A percentile compares a stretch with the other conserved stretches of the same genome.
phyloP scores from a whole-genome alignment of 2,113 vertebrate species.

The Peromyscus californicus region DNA sequence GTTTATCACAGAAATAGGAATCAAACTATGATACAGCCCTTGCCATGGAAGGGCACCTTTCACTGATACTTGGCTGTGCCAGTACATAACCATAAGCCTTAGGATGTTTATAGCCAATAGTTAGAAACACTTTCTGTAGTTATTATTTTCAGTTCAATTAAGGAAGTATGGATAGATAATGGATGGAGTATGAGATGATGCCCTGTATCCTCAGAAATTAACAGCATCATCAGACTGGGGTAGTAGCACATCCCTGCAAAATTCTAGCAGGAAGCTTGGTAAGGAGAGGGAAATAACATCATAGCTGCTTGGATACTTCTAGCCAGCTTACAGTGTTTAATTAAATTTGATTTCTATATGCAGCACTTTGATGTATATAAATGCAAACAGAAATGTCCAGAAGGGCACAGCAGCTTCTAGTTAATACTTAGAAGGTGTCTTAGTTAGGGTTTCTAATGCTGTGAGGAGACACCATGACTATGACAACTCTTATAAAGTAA shows the following conservation, averaged over 20 bases:
- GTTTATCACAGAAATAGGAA: not conserved
- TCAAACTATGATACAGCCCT: not conserved
- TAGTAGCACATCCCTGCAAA: not conserved
- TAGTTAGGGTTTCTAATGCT: not conserved
- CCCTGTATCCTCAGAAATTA: too few relatives aligned
- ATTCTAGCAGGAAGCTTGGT: not conserved
- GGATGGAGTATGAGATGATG: too few relatives aligned
- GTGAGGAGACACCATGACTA: not conserved
- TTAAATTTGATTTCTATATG: not conserved
- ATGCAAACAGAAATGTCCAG: slow-evolving; percentile 27
- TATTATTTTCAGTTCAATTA: not conserved
- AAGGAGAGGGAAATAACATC: not conserved
- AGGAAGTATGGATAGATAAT: not conserved
- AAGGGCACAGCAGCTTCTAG: not conserved
- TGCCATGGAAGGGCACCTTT: not conserved
- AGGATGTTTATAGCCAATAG: not conserved
- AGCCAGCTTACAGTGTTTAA: not conserved
- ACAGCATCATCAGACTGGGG: accelerated
- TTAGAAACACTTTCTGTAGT: not conserved
- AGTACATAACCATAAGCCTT: not conserved
- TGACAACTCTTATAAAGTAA: not conserved
- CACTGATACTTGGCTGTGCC: not conserved
- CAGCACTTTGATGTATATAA: not conserved
- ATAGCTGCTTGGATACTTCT: accelerated
- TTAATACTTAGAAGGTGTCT: not conserved